Conservation (phyloP, 2,888 invertebrate species). For the Lochmaea capreae region DNA sequence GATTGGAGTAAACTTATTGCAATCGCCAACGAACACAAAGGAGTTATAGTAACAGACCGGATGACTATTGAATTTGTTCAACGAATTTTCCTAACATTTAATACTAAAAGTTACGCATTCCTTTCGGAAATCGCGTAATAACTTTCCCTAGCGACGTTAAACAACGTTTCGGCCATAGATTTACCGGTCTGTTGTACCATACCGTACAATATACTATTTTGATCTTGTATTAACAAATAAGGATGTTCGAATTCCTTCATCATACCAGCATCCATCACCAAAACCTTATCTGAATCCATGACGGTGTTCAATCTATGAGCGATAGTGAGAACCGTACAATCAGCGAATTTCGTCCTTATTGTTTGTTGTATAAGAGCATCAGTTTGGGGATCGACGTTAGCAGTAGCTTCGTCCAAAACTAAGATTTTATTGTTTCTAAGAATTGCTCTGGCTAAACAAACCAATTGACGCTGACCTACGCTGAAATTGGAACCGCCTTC, state of each 20-base stretch:
- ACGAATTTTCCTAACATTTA: not conserved
- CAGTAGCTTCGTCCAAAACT: conserved; percentile 78
- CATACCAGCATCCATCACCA: conserved; percentile 84
- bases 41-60: no score
- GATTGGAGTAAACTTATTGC: no score
- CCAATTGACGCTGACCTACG: conserved; percentile 73
- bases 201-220: conserved; percentile 68
- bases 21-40: no score
- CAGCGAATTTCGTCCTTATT: conserved; percentile 78
- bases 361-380: conserved; percentile 82
- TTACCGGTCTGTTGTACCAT: conserved; percentile 80
- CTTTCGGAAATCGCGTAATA: conserved; percentile 31
- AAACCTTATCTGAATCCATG: conserved; percentile 84
- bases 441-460: conserved; percentile 77
- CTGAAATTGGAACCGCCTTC: conserved; percentile 70
- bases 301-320: conserved; percentile 87
- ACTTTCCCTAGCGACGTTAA: conserved; percentile 69
- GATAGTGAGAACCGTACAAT: conserved; percentile 85
- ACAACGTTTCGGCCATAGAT: conserved; percentile 74
- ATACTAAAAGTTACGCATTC: not conserved
- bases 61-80: no score
- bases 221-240: conserved; percentile 70
- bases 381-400: conserved; percentile 84
- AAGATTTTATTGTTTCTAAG: conserved; percentile 63
- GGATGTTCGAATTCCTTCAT: conserved; percentile 85